A percentile compares a stretch with the other conserved stretches of the same genome.
phyloP scores from a whole-genome alignment of 2,113 vertebrate species.

The Notothenia rossii region DNA sequence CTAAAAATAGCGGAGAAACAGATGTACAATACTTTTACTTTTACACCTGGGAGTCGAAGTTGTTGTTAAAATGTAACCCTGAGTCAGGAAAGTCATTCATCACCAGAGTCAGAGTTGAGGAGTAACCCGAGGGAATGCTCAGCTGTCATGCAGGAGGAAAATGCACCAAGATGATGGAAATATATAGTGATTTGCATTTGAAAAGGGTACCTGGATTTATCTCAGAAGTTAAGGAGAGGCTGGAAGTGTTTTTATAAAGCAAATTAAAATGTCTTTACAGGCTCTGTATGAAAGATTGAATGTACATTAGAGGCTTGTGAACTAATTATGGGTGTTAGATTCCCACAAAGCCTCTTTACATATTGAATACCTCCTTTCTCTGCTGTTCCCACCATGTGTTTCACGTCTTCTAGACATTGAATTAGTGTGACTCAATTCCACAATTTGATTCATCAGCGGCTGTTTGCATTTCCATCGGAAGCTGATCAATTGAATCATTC shows the following conservation, averaged over 20 bases:
- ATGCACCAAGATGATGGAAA: conserved; percentile 32
- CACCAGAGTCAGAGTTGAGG: conserved; percentile 16
- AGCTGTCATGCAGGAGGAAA: conserved; percentile 44
- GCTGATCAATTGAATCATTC: conserved; percentile 61
- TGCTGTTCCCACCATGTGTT: neutral
- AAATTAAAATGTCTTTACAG: neutral
- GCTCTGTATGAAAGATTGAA: neutral
- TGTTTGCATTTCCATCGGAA: conserved; percentile 49
- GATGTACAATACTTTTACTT: neutral
- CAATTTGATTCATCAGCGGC: conserved; percentile 49
- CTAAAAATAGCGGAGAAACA: neutral
- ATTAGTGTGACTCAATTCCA: conserved; percentile 51
- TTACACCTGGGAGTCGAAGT: neutral
- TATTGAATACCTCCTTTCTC: neutral
- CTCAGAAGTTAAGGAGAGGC: neutral
- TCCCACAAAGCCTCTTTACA: conserved; percentile 13
- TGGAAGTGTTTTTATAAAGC: neutral
- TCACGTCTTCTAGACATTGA: conserved; percentile 30
- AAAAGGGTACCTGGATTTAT: conserved; percentile 11
- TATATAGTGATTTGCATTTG: conserved; percentile 44
- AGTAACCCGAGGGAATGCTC: conserved; percentile 14
- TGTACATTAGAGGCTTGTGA: too few species aligned
- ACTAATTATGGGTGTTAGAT: neutral
- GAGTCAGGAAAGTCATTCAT: conserved; percentile 39
- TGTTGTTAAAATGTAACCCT: conserved; percentile 10